Base-by-base conservation (phyloP, 1,140 invertebrate genomes). In the Drosophila lini region DNA sequence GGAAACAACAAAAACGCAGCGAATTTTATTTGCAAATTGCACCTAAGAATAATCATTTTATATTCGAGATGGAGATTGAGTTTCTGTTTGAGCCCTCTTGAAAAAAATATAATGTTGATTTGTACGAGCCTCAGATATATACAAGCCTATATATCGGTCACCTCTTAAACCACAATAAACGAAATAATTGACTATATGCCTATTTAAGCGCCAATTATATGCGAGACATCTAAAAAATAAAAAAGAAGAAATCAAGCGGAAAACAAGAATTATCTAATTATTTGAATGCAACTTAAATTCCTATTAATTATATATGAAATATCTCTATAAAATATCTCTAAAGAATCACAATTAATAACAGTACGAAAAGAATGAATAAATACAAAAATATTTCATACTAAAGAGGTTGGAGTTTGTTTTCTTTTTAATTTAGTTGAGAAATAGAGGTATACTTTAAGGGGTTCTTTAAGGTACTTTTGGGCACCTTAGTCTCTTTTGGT, bases 251-350 rank as follows among this genome's bases (percentile, higher is more conserved):
- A 65, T 52, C 45, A 22, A 75, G 68, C 68, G 40, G 42, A 74
- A 71, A 47, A 41, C 62, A 74, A 52, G 32, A 73, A 74, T 74
- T 74, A 74, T 74, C 47, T 62, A 68, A 89, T 88, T 89, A 89
- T 89, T 89, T 89, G 74, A 89, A 89, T 69, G 84, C 80, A 89
- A 89, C 84, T 89, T 89, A 78, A 89, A 89, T 89, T 89, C 84
- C 84, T 89, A 89, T 89, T 89, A 89, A 89, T 89, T 89, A 89
- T 89, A 89, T 84, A 79, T 69, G 65, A 79, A 84, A 84, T 86
- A 89, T 88, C 80, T 82, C 75, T 84, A 81, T 81, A 59, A 81
- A 89, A 86, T 80, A 88, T 88, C 78, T 81, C 82, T 84, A 80
- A 88, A 74, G 75, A 89, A 78, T 67, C 80, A 86, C 76, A 77